Evolutionary conservation across 2,113 vertebrate genomes (phyloP).

Genomic region (Semnornis frantzii): DNA sequence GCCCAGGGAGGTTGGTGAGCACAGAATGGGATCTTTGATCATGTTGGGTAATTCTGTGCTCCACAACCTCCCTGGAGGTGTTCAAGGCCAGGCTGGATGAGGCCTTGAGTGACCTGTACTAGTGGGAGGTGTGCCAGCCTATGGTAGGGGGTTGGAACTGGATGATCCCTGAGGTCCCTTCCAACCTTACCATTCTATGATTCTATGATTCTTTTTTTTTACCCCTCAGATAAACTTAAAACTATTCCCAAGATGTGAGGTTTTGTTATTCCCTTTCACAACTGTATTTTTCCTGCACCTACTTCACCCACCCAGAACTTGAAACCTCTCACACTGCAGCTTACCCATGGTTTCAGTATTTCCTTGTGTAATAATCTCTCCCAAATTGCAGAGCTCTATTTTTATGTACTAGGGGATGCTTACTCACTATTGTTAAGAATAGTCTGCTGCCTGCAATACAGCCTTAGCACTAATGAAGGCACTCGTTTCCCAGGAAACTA

Average conservation of each 20-base stretch:
- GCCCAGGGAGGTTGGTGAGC: too few relatives aligned
- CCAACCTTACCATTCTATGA: too few relatives aligned
- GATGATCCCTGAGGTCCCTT: too few relatives aligned
- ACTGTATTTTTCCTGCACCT: neutral
- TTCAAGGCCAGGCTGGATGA: too few relatives aligned
- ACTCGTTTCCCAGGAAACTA: conserved; percentile 75
- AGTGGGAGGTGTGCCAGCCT: too few relatives aligned
- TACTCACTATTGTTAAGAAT: conserved; percentile 69
- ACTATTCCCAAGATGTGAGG: neutral
- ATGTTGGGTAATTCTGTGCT: too few relatives aligned
- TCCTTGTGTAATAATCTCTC: conserved; percentile 32
- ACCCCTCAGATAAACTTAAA: neutral
- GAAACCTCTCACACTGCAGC: conserved; percentile 17
- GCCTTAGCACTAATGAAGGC: conserved; percentile 48
- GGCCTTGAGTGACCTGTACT: too few relatives aligned
- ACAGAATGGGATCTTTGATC: too few relatives aligned
- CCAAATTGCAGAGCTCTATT: conserved; percentile 61
- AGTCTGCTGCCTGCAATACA: conserved; percentile 67
- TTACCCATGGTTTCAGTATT: conserved; percentile 24
- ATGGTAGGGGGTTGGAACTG: too few relatives aligned
- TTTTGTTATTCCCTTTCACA: neutral
- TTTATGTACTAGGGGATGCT: conserved; percentile 72
- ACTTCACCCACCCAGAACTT: neutral
- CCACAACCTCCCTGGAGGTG: too few relatives aligned
- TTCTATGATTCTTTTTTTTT: neutral